Evolutionary conservation across 92 coral and sea anemone species (phyloP), one percentile per base, ranked within the genome.

Genomic region (Phenganax stokvisi): DNA sequence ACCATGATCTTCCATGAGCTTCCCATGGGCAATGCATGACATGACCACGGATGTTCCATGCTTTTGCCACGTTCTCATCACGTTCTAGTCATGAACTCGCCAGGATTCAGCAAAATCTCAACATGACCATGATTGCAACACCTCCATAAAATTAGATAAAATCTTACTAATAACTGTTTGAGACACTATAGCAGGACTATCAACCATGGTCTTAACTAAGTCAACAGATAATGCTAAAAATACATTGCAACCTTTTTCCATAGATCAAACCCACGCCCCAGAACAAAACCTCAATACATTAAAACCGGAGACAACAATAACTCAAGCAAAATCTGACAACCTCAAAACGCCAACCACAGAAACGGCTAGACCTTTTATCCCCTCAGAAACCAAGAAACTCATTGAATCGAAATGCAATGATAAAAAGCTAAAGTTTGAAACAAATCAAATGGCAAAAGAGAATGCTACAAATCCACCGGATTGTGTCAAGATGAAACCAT

Each of bases 281-380:
- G 20, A 68, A 30, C 53, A 13, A 8, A 12, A 64, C 27, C 73
- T 30, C 15, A 68, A 10, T 53, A 68, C 11, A 16, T 10, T 68
- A 53, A 28, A 51, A 37, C 73, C 13, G 47, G 73, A 68, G 52
- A 30, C 73, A 64, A 17, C 70, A 68, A 20, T 20, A 20, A 30
- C 73, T n/a, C 31, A 6, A 10, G 12, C 7, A 68, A 52, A 9
- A 53, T 16, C 70, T 12, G 70, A 64, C 10, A 12, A 8, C n/a
- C 73, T 68, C 7, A 68, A 30, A 68, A 68, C 73, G 13, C 73
- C 73, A 28, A 68, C 73, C 8, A 68, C 73, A 10, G 73, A 68
- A 28, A 68, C 73, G 16, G 20, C 53, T 27, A 25, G 53, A 10
- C 54, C 54, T 28, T 68, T 68, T 13, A 10, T 52, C 70, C 30